Percentiles rank a stretch among this genome's conserved stretches.
Evolutionary conservation across 2,797 vertebrate species (phyloP).

Genomic region (Sphenopsis melanotis): DNA sequence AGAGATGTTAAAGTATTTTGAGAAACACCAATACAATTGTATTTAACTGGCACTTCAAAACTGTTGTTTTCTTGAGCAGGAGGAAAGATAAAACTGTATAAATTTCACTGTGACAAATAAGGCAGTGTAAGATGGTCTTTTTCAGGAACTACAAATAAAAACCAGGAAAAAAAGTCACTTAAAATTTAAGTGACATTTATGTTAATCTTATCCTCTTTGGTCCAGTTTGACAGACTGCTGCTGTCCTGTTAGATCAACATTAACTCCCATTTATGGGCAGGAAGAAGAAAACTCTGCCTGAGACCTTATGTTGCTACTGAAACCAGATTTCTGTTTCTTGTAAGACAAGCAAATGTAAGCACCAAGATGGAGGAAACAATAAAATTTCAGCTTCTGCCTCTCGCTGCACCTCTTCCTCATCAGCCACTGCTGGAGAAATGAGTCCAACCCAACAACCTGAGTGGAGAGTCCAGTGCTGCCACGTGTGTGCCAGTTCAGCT

Average conservation of each 20-base stretch:
- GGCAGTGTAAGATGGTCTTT: not conserved
- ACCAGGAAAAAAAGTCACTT: not conserved
- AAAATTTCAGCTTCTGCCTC: not conserved
- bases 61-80: not conserved
- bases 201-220: not conserved
- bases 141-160: not conserved
- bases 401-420: not conserved
- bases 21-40: not conserved
- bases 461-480: not conserved
- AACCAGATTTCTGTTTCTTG: not conserved
- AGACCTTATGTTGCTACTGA: not conserved
- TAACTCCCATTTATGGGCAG: not conserved
- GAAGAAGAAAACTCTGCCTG: not conserved
- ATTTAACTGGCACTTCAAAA: not conserved
- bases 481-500: accelerated
- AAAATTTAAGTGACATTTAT: not conserved
- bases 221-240: not conserved
- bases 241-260: not conserved
- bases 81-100: not conserved
- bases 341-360: not conserved
- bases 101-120: not conserved
- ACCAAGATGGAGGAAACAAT: not conserved
- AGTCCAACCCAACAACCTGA: not conserved
- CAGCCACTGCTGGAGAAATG: not conserved
- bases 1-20: not conserved